Percentiles rank a stretch among this genome's conserved stretches.
Evolutionary conservation across 2,113 vertebrate genomes (phyloP).

Genomic region (Symphodus melops): DNA sequence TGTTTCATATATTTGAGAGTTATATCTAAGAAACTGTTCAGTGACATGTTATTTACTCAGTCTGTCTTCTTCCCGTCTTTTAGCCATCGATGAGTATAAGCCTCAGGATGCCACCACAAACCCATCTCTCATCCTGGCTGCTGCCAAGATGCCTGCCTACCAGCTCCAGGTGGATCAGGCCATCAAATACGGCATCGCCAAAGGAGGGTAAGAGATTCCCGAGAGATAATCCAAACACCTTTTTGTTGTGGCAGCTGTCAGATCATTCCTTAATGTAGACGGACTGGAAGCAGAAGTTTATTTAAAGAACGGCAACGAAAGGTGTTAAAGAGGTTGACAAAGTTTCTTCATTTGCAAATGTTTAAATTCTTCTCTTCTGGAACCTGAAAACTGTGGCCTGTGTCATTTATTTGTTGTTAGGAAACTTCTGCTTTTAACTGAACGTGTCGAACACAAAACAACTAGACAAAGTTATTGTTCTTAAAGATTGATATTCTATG

Average conservation of each 20-base stretch:
- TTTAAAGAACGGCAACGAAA: not conserved
- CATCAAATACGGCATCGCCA: conserved; percentile 88
- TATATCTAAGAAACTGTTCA: not conserved
- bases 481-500: not conserved
- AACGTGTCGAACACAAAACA: no score
- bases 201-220: conserved; percentile 85
- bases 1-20: not conserved
- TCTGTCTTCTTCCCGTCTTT: not conserved
- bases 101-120: conserved; percentile 98
- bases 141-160: conserved; percentile 94
- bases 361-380: no score
- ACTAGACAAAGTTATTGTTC: no score
- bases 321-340: conserved; percentile 5
- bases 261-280: not conserved
- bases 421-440: no score
- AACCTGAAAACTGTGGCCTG: not conserved
- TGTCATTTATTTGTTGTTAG: no score
- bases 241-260: not conserved
- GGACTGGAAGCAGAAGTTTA: not conserved
- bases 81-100: conserved; percentile 97
- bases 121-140: conserved; percentile 95
- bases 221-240: not conserved
- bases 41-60: not conserved
- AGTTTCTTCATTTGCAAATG: not conserved
- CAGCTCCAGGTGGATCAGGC: conserved; percentile 91